Percentiles rank a stretch among this genome's conserved stretches.
phyloP scores from a whole-genome alignment of 1,140 invertebrate genomes.

The Kradibia gibbosae region DNA sequence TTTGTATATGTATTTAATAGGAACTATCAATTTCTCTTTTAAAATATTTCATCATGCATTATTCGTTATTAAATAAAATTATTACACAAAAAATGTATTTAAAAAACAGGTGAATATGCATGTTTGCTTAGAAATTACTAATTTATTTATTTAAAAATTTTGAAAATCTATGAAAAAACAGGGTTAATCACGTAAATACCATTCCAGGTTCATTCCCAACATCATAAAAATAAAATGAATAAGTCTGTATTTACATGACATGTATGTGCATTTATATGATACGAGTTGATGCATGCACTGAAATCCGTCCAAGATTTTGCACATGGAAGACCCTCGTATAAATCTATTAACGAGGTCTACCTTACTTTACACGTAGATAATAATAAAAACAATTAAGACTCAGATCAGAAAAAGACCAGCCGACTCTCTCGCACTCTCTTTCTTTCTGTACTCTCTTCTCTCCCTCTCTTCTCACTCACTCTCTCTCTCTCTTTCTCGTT shows the following conservation, averaged over 20 bases:
- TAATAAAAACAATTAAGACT: conserved; percentile 48
- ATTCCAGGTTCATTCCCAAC: too few species aligned
- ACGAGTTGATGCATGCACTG: conserved; percentile 21
- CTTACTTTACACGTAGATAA: conserved; percentile 42
- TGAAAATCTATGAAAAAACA: too few species aligned
- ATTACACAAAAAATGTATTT: too few species aligned
- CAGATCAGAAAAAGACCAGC: neutral
- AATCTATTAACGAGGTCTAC: conserved; percentile 44
- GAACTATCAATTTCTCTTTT: too few species aligned
- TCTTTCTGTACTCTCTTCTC: neutral
- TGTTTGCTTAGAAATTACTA: too few species aligned
- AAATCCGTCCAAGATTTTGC: conserved; percentile 36
- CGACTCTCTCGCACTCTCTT: conserved; percentile 13
- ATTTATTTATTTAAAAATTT: too few species aligned
- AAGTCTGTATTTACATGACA: neutral
- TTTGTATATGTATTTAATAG: too few species aligned
- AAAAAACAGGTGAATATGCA: too few species aligned
- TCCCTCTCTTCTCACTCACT: neutral
- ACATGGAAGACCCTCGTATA: conserved; percentile 15
- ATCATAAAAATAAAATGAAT: neutral
- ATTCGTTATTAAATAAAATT: too few species aligned
- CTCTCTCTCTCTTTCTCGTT: neutral
- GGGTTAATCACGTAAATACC: neutral
- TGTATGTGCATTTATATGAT: conserved; percentile 3
- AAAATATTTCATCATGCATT: too few species aligned